Percentiles rank a stretch among this genome's conserved stretches.
Conservation (phyloP, 2,113 vertebrate genomes). For the Otocyon megalotis region DNA sequence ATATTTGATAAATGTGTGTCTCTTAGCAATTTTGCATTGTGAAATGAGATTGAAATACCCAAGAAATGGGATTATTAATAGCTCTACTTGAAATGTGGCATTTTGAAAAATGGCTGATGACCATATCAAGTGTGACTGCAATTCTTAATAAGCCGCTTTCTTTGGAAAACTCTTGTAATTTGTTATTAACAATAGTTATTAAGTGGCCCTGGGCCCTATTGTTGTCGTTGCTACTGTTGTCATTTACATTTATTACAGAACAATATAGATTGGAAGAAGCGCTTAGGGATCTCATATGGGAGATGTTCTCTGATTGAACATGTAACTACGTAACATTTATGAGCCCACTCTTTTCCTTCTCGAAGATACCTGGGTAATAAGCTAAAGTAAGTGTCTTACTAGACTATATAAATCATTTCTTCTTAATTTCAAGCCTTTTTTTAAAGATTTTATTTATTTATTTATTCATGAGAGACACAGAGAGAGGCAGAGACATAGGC, state of each 20-base stretch:
- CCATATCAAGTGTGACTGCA: conserved; percentile 35
- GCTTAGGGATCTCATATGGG: neutral
- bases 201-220: neutral
- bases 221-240: neutral
- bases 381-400: neutral
- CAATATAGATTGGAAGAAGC: neutral
- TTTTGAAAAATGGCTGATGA: conserved; percentile 63
- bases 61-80: conserved; percentile 59
- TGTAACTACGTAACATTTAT: conserved; percentile 17
- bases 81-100: conserved; percentile 42
- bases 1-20: conserved; percentile 66
- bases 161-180: neutral
- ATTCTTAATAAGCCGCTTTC: conserved; percentile 18
- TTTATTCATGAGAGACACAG: too few relatives aligned
- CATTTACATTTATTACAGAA: conserved; percentile 53
- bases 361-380: neutral
- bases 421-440: neutral
- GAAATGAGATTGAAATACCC: conserved; percentile 64
- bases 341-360: neutral
- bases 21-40: conserved; percentile 39
- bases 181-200: neutral
- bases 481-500: too few relatives aligned
- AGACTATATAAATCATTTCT: conserved; percentile 29
- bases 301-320: conserved; percentile 13
- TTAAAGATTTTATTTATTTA: too few relatives aligned